Conservation (phyloP, 2,113 vertebrate species). For the Hepsetus odoe region DNA sequence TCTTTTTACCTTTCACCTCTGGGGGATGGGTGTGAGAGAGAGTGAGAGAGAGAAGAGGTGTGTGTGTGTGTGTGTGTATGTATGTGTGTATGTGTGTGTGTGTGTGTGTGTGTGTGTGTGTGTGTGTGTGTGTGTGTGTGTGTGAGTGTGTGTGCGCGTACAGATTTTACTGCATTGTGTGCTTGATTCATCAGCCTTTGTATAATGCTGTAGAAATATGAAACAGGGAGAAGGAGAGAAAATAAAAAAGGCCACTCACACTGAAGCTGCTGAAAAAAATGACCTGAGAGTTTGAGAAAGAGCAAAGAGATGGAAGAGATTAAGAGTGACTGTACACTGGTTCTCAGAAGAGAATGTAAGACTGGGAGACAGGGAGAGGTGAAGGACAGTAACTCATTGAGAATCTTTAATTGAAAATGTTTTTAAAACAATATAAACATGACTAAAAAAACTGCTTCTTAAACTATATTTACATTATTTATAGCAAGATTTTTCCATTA, state of each 20-base stretch:
- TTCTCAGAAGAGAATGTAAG: neutral
- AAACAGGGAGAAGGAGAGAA: neutral
- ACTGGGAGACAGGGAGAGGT: too few species aligned
- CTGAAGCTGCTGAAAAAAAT: neutral
- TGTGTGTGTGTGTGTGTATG: neutral
- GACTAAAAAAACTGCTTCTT: too few species aligned
- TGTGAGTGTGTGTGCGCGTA: neutral
- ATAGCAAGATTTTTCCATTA: too few species aligned
- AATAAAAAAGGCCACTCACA: neutral
- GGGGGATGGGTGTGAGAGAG: neutral
- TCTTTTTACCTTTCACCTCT: conserved; percentile 11
- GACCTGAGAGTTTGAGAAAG: too few species aligned
- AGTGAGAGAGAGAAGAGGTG: neutral
- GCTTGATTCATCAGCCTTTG: neutral
- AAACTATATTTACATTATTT: too few species aligned
- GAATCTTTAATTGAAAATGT: too few species aligned
- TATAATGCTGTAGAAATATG: neutral
- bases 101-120: neutral
- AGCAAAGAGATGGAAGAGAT: too few species aligned
- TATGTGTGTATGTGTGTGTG: neutral
- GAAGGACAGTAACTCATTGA: too few species aligned
- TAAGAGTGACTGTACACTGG: neutral
- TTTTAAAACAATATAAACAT: too few species aligned
- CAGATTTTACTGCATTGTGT: neutral
- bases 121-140: neutral